Base-by-base conservation (phyloP, 2,888 invertebrate species). In the Tigriopus californicus region DNA sequence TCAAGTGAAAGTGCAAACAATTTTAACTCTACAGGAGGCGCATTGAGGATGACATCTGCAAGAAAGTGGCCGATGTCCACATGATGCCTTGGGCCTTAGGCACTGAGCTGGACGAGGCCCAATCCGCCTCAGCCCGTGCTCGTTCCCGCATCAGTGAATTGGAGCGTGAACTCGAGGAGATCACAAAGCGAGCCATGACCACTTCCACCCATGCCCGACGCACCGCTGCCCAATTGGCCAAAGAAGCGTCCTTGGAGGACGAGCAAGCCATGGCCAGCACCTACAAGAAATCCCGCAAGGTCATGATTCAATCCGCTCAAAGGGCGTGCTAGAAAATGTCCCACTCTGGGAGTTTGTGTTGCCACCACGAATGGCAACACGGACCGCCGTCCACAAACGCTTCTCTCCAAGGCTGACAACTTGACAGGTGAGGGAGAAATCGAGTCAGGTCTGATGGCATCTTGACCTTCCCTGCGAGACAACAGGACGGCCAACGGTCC, bases 21-120 rank as follows among this genome's bases (percentile, higher is more conserved):
- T n/a, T n/a, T 33, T 33, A 33, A 33, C 33, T 33, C 33, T 5
- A 33, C 33, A 33, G 33, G 33, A 33, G 33, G 33, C 33, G 33
- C 33, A 49, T 49, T 22, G 49, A 49, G 49, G 49, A 49, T 22
- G 49, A 49, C 20, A 49, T 49, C 22, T 49, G 20, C 49, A 49
- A 49, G 11, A 49, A 49, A 11, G 22, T 49, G 15, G 49, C 49
- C 15, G 49, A 49, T 22, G 22, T 49, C 12, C 15, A 22, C 5
- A 49, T 49, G 20, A 49, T 13, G 13, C 49, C 49, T 3, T 49
- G 49, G 49, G 4, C 20, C 22, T 3, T 13, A 49, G 49, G 49
- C 20, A 18, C 15, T 4, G 49, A 49, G 22, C 22, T 49, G 49
- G 49, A 49, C 49, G 49, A 49, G 49, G 49, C 49, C 49, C 15